Evolutionary conservation across 2,113 vertebrate species (phyloP).

Genomic region (Lophotis ruficrista): DNA sequence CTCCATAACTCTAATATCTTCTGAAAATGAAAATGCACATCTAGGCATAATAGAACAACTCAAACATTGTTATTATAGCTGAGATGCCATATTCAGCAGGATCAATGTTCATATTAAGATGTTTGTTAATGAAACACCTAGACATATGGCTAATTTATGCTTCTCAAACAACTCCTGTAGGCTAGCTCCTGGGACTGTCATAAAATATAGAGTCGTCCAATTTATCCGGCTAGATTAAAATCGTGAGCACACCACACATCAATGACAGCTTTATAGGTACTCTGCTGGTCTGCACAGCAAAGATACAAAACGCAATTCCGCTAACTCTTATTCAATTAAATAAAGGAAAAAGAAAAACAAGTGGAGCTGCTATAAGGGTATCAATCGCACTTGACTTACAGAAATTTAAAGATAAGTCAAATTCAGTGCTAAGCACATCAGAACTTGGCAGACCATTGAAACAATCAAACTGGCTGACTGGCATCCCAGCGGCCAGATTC

Average conservation of each 20-base stretch:
- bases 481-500: background rate
- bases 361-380: background rate
- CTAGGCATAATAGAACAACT: background rate
- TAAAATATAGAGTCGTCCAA: conserved; percentile 31
- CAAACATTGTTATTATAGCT: background rate
- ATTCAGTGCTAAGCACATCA: background rate
- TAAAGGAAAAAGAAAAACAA: conserved; percentile 9
- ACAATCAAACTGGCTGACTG: background rate
- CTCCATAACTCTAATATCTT: background rate
- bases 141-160: conserved; percentile 35
- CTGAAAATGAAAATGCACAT: conserved; percentile 7
- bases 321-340: conserved; percentile 29
- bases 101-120: conserved; percentile 4
- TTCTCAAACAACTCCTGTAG: background rate
- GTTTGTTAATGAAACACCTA: conserved; percentile 27
- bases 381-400: conserved; percentile 12
- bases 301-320: conserved; percentile 47
- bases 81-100: conserved; percentile 19
- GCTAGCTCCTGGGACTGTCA: conserved; percentile 14
- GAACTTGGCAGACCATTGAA: background rate
- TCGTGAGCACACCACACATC: background rate
- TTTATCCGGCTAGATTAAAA: conserved; percentile 51
- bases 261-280: conserved; percentile 43
- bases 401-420: background rate
- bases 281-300: background rate